Evolutionary conservation across 2,888 invertebrate species (phyloP).

Genomic region (Nemoura dubitans): DNA sequence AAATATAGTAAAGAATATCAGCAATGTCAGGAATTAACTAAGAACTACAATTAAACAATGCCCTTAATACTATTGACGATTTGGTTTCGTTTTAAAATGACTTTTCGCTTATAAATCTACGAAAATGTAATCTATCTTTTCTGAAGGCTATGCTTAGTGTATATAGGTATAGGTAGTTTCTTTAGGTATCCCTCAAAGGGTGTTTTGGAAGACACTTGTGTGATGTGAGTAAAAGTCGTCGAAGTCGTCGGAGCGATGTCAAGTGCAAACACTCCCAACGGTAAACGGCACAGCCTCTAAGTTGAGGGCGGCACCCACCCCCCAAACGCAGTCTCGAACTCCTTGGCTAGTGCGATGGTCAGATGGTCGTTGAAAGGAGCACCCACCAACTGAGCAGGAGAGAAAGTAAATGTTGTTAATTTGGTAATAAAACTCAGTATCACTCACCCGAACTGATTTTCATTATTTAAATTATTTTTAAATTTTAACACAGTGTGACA

Average conservation of each 20-base stretch:
- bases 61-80: not conserved
- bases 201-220: not conserved
- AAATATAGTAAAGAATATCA: too few species aligned
- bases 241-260: too few species aligned
- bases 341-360: constrained; percentile 62
- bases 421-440: too few species aligned
- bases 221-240: not conserved
- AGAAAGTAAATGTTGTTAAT: not conserved
- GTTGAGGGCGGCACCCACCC: constrained; percentile 59
- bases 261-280: not conserved
- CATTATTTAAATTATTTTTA: too few species aligned
- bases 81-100: not conserved
- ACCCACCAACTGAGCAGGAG: constrained; percentile 60
- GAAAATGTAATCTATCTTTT: not conserved
- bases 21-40: not conserved
- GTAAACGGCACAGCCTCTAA: not conserved
- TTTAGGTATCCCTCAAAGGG: not conserved
- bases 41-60: too few species aligned
- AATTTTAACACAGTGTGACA: too few species aligned
- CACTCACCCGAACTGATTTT: too few species aligned
- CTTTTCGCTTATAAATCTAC: too few species aligned
- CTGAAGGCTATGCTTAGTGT: too few species aligned
- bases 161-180: too few species aligned
- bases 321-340: constrained; percentile 63
- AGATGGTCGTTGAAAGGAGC: constrained; percentile 61